Evolutionary conservation across 1,140 invertebrate genomes (phyloP).

Genomic region (Heliconius congener): DNA sequence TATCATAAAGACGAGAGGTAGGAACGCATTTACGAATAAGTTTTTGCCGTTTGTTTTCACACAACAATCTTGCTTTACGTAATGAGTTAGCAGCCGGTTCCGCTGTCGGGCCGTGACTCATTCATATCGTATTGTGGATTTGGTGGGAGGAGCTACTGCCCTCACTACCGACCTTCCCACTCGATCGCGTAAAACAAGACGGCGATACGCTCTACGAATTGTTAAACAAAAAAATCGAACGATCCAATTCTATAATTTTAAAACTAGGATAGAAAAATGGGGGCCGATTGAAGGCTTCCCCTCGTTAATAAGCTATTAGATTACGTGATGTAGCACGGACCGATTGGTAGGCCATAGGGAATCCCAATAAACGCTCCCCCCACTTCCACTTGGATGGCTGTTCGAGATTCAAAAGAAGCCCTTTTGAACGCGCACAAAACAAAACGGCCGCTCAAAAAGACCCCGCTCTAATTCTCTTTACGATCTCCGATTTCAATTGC

Average conservation of each 20-base stretch:
- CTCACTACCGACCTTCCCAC: constrained; percentile 66
- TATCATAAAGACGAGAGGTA: constrained; percentile 63
- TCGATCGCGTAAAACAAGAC: constrained; percentile 63
- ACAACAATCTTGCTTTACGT: constrained; percentile 68
- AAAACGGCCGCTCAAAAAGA: constrained; percentile 75
- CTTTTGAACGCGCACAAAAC: constrained; percentile 74
- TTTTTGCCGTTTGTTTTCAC: constrained; percentile 75
- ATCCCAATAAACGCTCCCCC: constrained; percentile 77
- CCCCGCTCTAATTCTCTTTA: constrained; percentile 80
- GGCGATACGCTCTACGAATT: constrained; percentile 55
- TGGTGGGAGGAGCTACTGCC: constrained; percentile 72
- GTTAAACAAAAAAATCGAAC: constrained; percentile 58
- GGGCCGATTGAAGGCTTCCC: constrained; percentile 72
- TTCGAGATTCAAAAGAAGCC: constrained; percentile 79
- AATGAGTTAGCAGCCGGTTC: constrained; percentile 65
- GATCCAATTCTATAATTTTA: constrained; percentile 69
- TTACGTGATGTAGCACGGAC: constrained; percentile 70
- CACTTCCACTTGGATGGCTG: constrained; percentile 76
- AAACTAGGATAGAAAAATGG: constrained; percentile 78
- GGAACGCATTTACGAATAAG: constrained; percentile 55
- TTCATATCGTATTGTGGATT: constrained; percentile 76
- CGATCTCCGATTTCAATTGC: constrained; percentile 81
- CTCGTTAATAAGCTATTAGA: constrained; percentile 81
- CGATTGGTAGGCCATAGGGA: constrained; percentile 77
- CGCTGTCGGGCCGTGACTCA: constrained; percentile 56